Base-by-base conservation (phyloP, 2,888 invertebrate species). In the Antheraea assamensis region DNA sequence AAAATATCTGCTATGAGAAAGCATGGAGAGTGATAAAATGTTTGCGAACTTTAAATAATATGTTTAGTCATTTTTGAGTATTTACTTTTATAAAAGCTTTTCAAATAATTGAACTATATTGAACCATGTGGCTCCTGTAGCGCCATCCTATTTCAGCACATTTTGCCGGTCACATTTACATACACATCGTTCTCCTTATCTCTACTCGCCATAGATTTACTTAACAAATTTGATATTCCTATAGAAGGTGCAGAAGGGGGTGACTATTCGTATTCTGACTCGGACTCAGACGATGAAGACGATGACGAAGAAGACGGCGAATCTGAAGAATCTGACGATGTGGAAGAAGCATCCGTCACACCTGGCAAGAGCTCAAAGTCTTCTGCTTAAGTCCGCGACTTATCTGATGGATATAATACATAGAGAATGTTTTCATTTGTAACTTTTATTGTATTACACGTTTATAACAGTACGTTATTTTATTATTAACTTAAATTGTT, bases 261-360 rank as follows among this genome's bases (percentile, higher is more conserved):
- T 15, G 90, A 89, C 77, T 91, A 87, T 81, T 89, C 90, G 3
- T 86, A 85, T 77, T 92, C 92, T 35, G 91, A 95, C 76, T 93
- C 94, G 10, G 95, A 94, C 27, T 91, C 92, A 27, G 95, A 94
- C 21, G 94, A 95, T 15, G 95, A 95, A 5, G 95, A 95, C 42
- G 95, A 92, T 4, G 88, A 90, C n/a, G 91, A 90, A 64, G 91
- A 91, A 13, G 85, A 84, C 1, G 87, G 83, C 0, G 85, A 84
- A 2, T 84, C 83, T 3, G 82, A 83, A 7, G 85, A 83, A 3
- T 84, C 83, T 5, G 90, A 89, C 10, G 90, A 89, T 3, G 88
- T 94, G 4, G 86, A 85, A 13, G 82, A 82, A 31, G 83, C 72
- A 19, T 24, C 70, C 13, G 70, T 68, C 7, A 19, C 75, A 27